Percentiles rank a stretch among this genome's conserved stretches.
phyloP scores from a whole-genome alignment of 1,140 invertebrate species.

The Bactericera cockerelli region DNA sequence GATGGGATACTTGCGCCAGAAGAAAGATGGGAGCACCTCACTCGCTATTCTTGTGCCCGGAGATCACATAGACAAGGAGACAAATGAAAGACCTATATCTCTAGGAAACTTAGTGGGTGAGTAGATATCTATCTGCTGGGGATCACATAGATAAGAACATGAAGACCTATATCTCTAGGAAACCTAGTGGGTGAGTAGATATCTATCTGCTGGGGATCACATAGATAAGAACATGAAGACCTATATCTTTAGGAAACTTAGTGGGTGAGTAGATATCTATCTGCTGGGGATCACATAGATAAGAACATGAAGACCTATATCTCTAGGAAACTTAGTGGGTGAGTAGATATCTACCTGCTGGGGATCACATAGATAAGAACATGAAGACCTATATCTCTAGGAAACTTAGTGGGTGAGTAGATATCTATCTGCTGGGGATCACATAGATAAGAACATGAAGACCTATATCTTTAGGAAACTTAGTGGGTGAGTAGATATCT shows the following conservation, averaged over 20 bases:
- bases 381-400: too few species aligned
- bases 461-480: too few species aligned
- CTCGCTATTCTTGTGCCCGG: conserved; percentile 73
- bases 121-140: too few species aligned
- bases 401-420: too few species aligned
- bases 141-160: conserved; percentile 48
- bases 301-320: conserved; percentile 56
- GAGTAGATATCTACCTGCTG: too few species aligned
- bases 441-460: too few species aligned
- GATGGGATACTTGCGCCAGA: conserved; percentile 66
- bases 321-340: conserved; percentile 47
- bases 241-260: conserved; percentile 63
- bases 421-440: too few species aligned
- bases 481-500: too few species aligned
- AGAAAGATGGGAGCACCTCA: conserved; percentile 70
- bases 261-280: conserved; percentile 19
- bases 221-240: conserved; percentile 47
- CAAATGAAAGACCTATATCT: conserved; percentile 60
- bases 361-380: too few species aligned
- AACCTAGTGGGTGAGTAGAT: conserved; percentile 31
- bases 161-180: conserved; percentile 66
- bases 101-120: conserved; percentile 45
- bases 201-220: conserved; percentile 58
- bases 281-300: conserved; percentile 53
- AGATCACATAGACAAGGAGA: conserved; percentile 47